Percentiles rank a stretch among this genome's conserved stretches.
Conservation (phyloP, 2,113 vertebrate species). For the Gavialis gangeticus region DNA sequence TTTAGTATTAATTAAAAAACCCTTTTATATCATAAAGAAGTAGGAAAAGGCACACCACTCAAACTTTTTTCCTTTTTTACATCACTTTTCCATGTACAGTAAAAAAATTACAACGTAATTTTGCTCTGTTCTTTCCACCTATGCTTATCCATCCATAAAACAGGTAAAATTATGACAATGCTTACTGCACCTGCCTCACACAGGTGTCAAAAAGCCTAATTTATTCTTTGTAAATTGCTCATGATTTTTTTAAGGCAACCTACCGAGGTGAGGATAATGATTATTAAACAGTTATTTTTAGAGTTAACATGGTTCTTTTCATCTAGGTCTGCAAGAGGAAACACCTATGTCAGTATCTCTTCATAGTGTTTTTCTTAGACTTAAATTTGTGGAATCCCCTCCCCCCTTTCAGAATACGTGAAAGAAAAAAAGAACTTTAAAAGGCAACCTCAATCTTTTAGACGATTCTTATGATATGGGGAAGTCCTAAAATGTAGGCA, state of each 20-base stretch:
- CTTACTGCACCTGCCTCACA: background rate
- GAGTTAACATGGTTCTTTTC: slow-evolving; percentile 12
- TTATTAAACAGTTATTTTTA: background rate
- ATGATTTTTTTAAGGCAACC: background rate
- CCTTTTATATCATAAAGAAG: background rate
- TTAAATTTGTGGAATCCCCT: slow-evolving; percentile 41
- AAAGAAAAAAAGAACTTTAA: slow-evolving; percentile 32
- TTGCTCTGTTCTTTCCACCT: background rate
- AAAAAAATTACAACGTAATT: background rate
- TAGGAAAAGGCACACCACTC: background rate
- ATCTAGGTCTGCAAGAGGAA: slow-evolving; percentile 53
- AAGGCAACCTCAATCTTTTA: slow-evolving; percentile 20
- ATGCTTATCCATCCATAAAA: background rate
- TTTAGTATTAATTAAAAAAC: background rate
- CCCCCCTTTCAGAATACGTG: background rate
- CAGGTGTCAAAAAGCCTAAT: too few species aligned
- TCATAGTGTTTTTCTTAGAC: slow-evolving; percentile 24
- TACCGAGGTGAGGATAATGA: background rate
- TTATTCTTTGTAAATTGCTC: background rate
- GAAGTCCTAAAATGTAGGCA: background rate
- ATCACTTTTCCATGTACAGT: background rate
- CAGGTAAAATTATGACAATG: background rate
- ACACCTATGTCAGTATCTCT: slow-evolving; percentile 34
- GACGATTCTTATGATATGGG: background rate
- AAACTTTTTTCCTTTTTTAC: slow-evolving; percentile 11